Evolutionary conservation across 2,113 vertebrate genomes (phyloP).

Genomic region (Albula goreensis): DNA sequence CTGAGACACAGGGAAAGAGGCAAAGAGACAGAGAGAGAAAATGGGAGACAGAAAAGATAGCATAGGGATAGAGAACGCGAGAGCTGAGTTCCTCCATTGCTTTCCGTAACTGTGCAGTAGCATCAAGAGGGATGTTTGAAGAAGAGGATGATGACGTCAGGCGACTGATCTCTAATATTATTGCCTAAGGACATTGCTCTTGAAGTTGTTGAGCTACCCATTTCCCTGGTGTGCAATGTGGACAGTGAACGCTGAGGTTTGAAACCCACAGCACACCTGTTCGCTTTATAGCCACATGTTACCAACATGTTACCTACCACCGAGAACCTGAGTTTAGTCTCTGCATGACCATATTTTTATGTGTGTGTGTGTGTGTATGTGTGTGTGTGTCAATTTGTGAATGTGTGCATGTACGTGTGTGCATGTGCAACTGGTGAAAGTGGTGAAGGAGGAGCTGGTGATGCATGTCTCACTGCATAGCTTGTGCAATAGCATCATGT

Average conservation of each 20-base stretch:
- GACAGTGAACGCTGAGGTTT: background rate
- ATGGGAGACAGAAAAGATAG: background rate
- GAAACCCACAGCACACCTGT: background rate
- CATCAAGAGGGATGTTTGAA: too few species aligned
- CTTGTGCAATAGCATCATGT: background rate
- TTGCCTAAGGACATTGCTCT: background rate
- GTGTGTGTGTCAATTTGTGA: background rate
- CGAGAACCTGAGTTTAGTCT: too few species aligned
- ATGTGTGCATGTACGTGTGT: background rate
- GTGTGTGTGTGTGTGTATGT: constrained; percentile 20
- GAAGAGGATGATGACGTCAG: background rate
- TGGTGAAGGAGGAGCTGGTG: background rate
- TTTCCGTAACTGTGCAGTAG: too few species aligned
- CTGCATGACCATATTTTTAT: too few species aligned
- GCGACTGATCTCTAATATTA: background rate
- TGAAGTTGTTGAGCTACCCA: background rate
- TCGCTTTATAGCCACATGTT: background rate
- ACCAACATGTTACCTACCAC: too few species aligned
- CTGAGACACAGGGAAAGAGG: constrained; percentile 16
- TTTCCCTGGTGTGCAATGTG: background rate
- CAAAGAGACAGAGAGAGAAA: constrained; percentile 5
- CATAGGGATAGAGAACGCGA: background rate
- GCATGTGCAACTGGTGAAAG: background rate
- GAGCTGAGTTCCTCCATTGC: background rate
- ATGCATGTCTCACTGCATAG: background rate